These are phyloP conservation scores for Xenus cinereus DNA, from an alignment of 2,113 vertebrate genomes.

Conservation along the genomic window DNA sequence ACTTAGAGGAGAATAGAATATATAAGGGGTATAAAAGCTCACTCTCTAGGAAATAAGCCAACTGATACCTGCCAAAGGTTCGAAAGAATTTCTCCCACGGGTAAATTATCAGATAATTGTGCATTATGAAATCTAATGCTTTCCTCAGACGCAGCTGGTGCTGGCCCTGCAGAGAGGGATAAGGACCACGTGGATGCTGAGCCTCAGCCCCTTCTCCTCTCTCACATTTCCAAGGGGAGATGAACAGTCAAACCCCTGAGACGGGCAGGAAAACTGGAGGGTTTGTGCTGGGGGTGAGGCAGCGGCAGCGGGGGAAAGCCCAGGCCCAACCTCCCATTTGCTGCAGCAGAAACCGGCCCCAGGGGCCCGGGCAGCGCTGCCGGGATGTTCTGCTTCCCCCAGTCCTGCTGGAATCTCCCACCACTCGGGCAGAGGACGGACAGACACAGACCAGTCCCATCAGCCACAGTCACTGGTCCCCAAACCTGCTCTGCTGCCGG, in stretches of 20 bases:
- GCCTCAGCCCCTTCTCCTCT: neutral
- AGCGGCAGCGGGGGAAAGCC: neutral
- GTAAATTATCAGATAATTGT: neutral
- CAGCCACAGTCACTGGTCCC: neutral
- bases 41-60: neutral
- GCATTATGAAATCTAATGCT: neutral
- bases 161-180: neutral
- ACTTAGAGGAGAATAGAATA: neutral
- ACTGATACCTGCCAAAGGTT: neutral
- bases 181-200: accelerated
- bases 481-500: neutral
- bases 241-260: neutral
- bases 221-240: neutral
- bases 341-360: neutral
- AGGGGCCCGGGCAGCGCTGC: neutral
- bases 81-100: neutral
- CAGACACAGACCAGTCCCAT: accelerated
- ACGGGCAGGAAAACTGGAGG: accelerated
- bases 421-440: neutral
- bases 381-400: accelerated
- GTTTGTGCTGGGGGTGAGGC: neutral
- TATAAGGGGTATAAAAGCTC: neutral
- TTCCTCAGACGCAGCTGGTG: neutral
- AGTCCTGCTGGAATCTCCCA: neutral
- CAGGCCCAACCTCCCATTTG: neutral